Percentiles rank a stretch among this genome's conserved stretches.
Conservation (phyloP, 2,888 invertebrate species). For the Petrolisthes cinctipes region DNA sequence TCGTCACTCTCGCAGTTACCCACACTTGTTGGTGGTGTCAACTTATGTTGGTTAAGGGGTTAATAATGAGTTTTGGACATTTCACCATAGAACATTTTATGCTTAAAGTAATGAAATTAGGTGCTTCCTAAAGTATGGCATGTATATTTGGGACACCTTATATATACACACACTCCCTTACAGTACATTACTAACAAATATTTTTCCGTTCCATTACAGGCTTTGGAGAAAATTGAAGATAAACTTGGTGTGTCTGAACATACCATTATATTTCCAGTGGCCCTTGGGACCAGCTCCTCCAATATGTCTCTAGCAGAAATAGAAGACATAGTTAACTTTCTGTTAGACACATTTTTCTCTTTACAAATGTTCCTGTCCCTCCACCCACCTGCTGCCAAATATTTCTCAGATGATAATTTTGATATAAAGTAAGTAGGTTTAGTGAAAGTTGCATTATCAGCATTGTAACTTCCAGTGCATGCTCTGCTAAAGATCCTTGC, state of each 20-base stretch:
- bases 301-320: slow-evolving; percentile 37
- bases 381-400: slow-evolving; percentile 68
- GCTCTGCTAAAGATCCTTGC: too few species aligned
- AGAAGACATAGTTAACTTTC: slow-evolving; percentile 66
- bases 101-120: too few species aligned
- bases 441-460: not conserved
- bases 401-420: slow-evolving; percentile 66
- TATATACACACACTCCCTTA: too few species aligned
- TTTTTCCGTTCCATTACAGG: slow-evolving; percentile 34
- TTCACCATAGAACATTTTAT: too few species aligned
- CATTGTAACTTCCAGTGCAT: too few species aligned
- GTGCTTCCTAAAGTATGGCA: too few species aligned
- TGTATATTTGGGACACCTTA: too few species aligned
- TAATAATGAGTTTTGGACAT: too few species aligned
- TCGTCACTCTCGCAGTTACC: too few species aligned
- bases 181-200: too few species aligned
- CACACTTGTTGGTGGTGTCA: too few species aligned
- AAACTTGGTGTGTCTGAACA: slow-evolving; percentile 53
- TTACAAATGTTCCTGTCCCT: slow-evolving; percentile 69
- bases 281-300: slow-evolving; percentile 3
- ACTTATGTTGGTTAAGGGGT: too few species aligned
- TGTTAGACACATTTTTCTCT: slow-evolving; percentile 70
- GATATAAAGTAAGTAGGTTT: not conserved
- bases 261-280: slow-evolving; percentile 21
- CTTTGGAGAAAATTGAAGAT: slow-evolving; percentile 61